These are phyloP conservation scores for Burhinus bistriatus DNA, from an alignment of 2,113 vertebrate genomes.

Conservation along the genomic window DNA sequence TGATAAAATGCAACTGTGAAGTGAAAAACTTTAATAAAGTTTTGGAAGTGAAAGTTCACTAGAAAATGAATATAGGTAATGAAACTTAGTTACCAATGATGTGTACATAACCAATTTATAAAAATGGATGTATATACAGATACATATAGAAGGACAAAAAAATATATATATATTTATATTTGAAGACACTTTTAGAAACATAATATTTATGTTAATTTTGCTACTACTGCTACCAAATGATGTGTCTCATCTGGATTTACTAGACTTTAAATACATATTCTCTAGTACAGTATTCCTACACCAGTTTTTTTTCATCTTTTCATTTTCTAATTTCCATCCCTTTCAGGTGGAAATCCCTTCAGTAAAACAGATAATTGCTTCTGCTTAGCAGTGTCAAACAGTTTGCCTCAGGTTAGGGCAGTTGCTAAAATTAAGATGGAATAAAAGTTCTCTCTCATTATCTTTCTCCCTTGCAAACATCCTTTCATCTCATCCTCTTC, in stretches of 20 bases:
- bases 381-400: slow-evolving; percentile 58
- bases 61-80: background rate
- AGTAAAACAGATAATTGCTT: slow-evolving; percentile 67
- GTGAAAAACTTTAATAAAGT: background rate
- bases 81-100: background rate
- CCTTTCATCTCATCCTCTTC: slow-evolving; percentile 22
- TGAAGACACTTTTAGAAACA: background rate
- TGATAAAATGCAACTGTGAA: background rate
- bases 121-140: background rate
- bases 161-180: background rate
- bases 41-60: background rate
- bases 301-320: slow-evolving; percentile 34
- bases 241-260: background rate
- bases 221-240: background rate
- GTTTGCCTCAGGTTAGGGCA: slow-evolving; percentile 59
- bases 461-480: background rate
- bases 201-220: background rate
- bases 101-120: background rate
- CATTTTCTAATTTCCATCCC: slow-evolving; percentile 53
- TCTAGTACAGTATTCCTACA: background rate
- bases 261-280: slow-evolving; percentile 11
- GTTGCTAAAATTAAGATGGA: slow-evolving; percentile 60
- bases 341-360: slow-evolving; percentile 65
- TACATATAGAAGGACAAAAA: background rate
- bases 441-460: slow-evolving; percentile 30